Percentiles rank a stretch among this genome's conserved stretches.
These are phyloP conservation scores for Mustela nigripes DNA, from an alignment of 2,113 vertebrate genomes.

Conservation along the genomic window DNA sequence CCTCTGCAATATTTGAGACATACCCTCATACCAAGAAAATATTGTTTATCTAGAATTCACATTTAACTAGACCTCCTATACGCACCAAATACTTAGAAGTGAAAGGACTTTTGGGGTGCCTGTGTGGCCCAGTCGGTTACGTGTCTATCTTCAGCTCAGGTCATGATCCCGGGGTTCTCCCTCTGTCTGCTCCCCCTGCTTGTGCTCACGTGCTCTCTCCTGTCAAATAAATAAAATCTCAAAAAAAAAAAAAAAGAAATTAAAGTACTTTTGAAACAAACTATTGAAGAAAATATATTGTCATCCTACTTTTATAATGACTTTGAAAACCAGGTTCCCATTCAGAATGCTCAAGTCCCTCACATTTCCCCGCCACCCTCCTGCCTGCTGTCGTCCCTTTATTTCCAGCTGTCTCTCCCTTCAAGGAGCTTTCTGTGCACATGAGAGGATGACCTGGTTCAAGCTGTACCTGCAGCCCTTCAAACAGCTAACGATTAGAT, in stretches of 20 bases:
- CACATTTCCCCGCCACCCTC: background rate
- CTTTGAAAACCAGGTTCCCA: background rate
- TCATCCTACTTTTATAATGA: background rate
- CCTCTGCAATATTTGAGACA: background rate
- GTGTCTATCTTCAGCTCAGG: background rate
- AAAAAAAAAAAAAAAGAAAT: background rate
- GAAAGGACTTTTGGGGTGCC: background rate
- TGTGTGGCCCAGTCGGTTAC: background rate
- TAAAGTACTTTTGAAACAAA: background rate
- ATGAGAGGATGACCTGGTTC: background rate
- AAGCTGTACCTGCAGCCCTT: background rate
- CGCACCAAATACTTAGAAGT: background rate
- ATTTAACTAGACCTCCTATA: background rate
- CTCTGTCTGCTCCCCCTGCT: background rate
- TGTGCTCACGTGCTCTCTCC: background rate
- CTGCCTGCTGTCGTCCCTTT: background rate
- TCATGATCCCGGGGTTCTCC: background rate
- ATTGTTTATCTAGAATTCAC: conserved; percentile 8
- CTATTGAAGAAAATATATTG: background rate
- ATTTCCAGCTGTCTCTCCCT: background rate
- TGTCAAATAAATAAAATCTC: background rate
- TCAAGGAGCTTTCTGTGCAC: background rate
- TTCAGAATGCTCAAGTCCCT: background rate
- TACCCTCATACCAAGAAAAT: background rate
- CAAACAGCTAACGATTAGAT: background rate